Percentiles rank a stretch among this genome's conserved stretches.
phyloP scores from a whole-genome alignment of 2,888 invertebrate genomes.

The Fragum whitleyi region DNA sequence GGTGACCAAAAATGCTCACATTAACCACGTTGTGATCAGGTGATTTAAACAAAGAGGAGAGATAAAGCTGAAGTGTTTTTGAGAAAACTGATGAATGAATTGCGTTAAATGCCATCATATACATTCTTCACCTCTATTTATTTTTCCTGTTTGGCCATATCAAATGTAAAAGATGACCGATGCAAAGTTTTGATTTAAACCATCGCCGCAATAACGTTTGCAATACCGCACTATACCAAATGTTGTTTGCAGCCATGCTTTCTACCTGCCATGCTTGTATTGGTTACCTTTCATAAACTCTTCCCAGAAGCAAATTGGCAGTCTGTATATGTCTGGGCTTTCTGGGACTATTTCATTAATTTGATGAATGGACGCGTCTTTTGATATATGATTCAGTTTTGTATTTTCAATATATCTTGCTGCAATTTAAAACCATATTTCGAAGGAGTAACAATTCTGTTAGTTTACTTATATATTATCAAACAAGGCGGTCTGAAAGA shows the following conservation, averaged over 20 bases:
- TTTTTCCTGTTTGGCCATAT: too few relatives aligned
- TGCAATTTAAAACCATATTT: slow-evolving; percentile 50
- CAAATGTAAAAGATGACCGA: too few relatives aligned
- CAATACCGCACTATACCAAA: slow-evolving; percentile 5
- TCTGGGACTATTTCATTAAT: slow-evolving; percentile 40
- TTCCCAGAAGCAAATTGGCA: slow-evolving; percentile 57
- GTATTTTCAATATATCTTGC: slow-evolving; percentile 43
- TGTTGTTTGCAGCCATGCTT: slow-evolving; percentile 30
- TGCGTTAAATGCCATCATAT: too few relatives aligned
- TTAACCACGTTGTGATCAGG: too few relatives aligned
- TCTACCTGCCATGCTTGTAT: background rate
- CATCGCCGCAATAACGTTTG: background rate
- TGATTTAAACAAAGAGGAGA: too few relatives aligned
- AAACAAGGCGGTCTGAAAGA: background rate
- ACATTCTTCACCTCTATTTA: too few relatives aligned
- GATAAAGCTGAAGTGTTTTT: too few relatives aligned
- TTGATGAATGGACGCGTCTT: slow-evolving; percentile 27
- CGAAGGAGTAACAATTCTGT: too few relatives aligned
- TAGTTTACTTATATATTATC: too few relatives aligned
- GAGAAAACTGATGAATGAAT: too few relatives aligned
- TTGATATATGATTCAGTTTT: slow-evolving; percentile 47
- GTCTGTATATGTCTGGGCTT: slow-evolving; percentile 47
- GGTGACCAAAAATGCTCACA: too few relatives aligned
- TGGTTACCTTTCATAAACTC: slow-evolving; percentile 62
- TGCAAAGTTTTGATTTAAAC: background rate